Conservation (phyloP, 2,797 vertebrate genomes). For the Pogoniulus pusillus region DNA sequence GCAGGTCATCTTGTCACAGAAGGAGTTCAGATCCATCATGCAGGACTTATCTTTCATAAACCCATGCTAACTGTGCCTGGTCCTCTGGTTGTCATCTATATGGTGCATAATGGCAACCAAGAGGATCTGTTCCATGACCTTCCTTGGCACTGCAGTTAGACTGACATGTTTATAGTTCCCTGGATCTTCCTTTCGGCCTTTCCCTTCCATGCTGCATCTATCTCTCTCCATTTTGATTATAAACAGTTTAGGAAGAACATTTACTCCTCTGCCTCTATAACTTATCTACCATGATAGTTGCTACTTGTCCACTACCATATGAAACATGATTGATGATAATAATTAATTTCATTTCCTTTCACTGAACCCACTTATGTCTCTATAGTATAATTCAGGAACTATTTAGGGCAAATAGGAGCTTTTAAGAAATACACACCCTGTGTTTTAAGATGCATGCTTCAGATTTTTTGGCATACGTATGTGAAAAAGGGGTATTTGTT, state of each 20-base stretch:
- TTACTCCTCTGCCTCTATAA: slow-evolving; percentile 1
- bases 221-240: not conserved
- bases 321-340: slow-evolving; percentile 24
- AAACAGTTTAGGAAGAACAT: slow-evolving; percentile 9
- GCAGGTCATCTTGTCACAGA: no score
- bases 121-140: no score
- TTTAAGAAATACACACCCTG: not conserved
- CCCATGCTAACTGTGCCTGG: no score
- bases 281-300: not conserved
- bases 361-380: not conserved
- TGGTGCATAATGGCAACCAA: no score
- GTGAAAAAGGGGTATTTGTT: not conserved
- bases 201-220: not conserved
- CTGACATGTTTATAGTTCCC: no score
- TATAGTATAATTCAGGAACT: not conserved
- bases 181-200: no score
- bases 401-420: slow-evolving; percentile 7
- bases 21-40: no score
- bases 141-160: no score
- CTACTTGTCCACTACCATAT: not conserved
- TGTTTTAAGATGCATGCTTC: not conserved
- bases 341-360: slow-evolving; percentile 39
- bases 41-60: no score
- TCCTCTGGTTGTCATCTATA: no score
- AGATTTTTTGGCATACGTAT: not conserved